Base-by-base conservation (phyloP, 1,140 invertebrate species). In the Andrena cerasifolii region DNA sequence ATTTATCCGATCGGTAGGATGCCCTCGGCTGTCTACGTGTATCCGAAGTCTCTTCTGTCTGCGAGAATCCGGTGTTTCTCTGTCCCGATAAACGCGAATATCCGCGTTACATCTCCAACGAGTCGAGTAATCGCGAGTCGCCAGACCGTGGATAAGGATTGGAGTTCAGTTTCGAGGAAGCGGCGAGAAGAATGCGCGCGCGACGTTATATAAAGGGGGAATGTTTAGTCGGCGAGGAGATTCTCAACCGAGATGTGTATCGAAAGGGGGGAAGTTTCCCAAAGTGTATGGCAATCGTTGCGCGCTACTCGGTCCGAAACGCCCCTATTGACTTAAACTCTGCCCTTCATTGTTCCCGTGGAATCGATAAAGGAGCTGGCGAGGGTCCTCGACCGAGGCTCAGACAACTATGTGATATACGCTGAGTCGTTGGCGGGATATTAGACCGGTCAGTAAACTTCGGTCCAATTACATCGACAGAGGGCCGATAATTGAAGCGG, bases 1-100 rank as follows among this genome's bases (percentile, higher is more conserved):
- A 79, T 79, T 79, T 76, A 76, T 79, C 59, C 72, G 63, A 56
- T 63, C 61, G 72, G 49, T 65, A 28, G 51, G 62, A 75, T 51
- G 62, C 74, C 75, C 43, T 24, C 47, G 49, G n/a, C 72, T 45
- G 59, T 76, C 26, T 61, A 76, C 56, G 45, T 51, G 61, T 67
- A 63, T 51, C 43, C 16, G 47, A 74, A 24, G 45, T 47, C 49
- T 79, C 33, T 74, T 74, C 77, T 79, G 31, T 59, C 49, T 47
- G 21, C 51, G 24, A 43, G 33, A 28, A 24, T 63, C 49, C 65
- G n/a, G 59, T 28, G 74, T 78, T 59, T 63, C 47, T 10, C 28
- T 28, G 51, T 6, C 21, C 36, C 43, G 53, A 36, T 78, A 74
- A 74, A 56, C 43, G 18, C 75, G 67, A 73, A 53, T 26, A 47